These are phyloP conservation scores for Wasmannia auropunctata DNA, from an alignment of 1,140 invertebrate species.

Conservation along the genomic window DNA sequence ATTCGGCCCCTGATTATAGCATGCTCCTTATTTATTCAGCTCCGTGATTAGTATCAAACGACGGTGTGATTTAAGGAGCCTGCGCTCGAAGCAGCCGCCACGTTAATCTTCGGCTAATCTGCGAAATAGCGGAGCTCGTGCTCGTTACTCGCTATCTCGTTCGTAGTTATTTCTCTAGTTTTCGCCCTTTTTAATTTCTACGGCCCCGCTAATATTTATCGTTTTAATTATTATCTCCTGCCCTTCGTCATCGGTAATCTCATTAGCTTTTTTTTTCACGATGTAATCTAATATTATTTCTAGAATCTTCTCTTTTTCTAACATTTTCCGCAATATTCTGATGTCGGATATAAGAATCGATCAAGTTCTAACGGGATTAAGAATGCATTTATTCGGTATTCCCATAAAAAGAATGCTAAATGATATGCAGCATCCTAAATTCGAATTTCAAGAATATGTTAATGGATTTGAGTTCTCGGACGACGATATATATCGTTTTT, in stretches of 20 bases:
- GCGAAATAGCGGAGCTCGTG: slow-evolving; percentile 28
- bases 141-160: slow-evolving; percentile 27
- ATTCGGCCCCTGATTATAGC: slow-evolving; percentile 54
- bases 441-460: not conserved
- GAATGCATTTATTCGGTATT: not conserved
- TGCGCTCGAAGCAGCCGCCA: not conserved
- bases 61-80: slow-evolving; percentile 53
- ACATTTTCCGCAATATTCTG: not conserved
- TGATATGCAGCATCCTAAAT: not conserved
- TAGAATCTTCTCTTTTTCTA: not conserved
- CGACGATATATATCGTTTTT: not conserved
- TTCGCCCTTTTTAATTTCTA: slow-evolving; percentile 2
- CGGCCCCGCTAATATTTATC: slow-evolving; percentile 19
- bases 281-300: not conserved
- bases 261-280: not conserved
- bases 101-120: slow-evolving; percentile 50
- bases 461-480: not conserved
- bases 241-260: not conserved
- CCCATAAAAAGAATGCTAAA: not conserved
- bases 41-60: slow-evolving; percentile 64
- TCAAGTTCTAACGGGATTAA: not conserved
- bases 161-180: not conserved
- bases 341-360: not conserved
- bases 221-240: not conserved
- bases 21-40: slow-evolving; percentile 60